A percentile compares a stretch with the other conserved stretches of the same genome.
Evolutionary conservation across 2,797 vertebrate genomes (phyloP).

Genomic region (Eospalax fontanierii): DNA sequence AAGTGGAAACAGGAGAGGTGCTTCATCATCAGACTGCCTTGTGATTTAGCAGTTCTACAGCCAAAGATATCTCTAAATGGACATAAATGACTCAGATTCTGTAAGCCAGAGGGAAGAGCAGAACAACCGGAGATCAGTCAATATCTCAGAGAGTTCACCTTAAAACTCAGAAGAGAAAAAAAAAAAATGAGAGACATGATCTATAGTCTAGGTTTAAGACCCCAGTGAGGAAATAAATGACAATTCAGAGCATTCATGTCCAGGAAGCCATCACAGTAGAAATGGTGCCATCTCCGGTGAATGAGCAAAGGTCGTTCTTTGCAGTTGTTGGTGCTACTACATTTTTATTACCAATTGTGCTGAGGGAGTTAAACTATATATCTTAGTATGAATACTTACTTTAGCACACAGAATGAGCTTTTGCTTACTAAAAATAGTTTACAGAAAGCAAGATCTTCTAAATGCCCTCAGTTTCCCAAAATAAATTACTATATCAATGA

Average conservation of each 20-base stretch:
- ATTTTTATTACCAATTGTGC: constrained; percentile 43
- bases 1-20: constrained; percentile 43
- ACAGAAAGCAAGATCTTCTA: neutral
- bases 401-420: constrained; percentile 15
- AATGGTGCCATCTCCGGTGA: neutral
- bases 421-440: neutral
- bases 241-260: neutral
- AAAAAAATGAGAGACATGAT: constrained; percentile 40
- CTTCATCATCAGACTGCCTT: constrained; percentile 53
- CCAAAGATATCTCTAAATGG: constrained; percentile 68
- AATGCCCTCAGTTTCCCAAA: constrained; percentile 32
- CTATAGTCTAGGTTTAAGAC: neutral
- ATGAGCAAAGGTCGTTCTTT: constrained; percentile 33
- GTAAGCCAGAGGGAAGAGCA: constrained; percentile 45
- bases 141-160: constrained; percentile 48
- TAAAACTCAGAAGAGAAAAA: constrained; percentile 28
- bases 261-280: constrained; percentile 44
- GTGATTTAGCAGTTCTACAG: constrained; percentile 57
- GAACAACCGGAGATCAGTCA: constrained; percentile 53
- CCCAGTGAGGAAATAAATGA: constrained; percentile 52
- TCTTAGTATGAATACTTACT: neutral
- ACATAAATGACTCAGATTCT: constrained; percentile 61
- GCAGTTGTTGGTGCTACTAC: neutral
- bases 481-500: constrained; percentile 35
- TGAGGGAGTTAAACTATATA: neutral